Evolutionary conservation across 2,113 vertebrate genomes (phyloP).

Genomic region (Carettochelys insculpta): DNA sequence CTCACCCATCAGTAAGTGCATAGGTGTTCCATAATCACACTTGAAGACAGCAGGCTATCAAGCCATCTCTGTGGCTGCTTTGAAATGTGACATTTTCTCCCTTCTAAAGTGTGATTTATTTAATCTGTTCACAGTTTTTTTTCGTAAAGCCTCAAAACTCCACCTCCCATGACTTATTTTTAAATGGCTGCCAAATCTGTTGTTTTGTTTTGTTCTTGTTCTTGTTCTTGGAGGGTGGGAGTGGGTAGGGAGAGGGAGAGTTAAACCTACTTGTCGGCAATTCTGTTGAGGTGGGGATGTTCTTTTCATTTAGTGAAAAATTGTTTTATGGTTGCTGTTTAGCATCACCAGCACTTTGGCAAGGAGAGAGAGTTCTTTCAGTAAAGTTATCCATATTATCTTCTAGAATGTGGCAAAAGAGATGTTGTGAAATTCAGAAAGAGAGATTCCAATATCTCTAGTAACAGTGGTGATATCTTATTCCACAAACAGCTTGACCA

Average conservation of each 20-base stretch:
- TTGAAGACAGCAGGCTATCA: not conserved
- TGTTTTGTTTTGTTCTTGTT: not conserved
- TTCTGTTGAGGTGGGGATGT: too few relatives aligned
- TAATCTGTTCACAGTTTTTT: not conserved
- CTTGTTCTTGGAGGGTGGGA: too few relatives aligned
- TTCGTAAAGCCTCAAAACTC: too few relatives aligned
- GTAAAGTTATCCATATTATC: too few relatives aligned
- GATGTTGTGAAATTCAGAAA: not conserved
- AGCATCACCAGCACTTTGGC: too few relatives aligned
- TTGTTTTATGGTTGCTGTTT: too few relatives aligned
- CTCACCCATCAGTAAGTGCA: not conserved
- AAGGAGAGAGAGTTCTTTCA: too few relatives aligned
- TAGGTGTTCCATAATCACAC: not conserved
- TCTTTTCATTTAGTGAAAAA: too few relatives aligned
- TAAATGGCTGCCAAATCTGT: not conserved
- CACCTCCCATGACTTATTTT: not conserved
- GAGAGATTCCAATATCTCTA: not conserved
- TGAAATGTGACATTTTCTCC: not conserved
- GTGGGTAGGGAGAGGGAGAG: too few relatives aligned
- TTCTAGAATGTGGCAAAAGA: not conserved
- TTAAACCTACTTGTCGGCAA: too few relatives aligned
- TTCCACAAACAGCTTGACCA: not conserved
- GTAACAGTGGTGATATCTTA: not conserved
- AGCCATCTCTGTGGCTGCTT: not conserved
- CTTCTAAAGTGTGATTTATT: not conserved